These are phyloP conservation scores for Drosophila quinaria DNA, from an alignment of 2,888 invertebrate genomes.

Conservation along the genomic window DNA sequence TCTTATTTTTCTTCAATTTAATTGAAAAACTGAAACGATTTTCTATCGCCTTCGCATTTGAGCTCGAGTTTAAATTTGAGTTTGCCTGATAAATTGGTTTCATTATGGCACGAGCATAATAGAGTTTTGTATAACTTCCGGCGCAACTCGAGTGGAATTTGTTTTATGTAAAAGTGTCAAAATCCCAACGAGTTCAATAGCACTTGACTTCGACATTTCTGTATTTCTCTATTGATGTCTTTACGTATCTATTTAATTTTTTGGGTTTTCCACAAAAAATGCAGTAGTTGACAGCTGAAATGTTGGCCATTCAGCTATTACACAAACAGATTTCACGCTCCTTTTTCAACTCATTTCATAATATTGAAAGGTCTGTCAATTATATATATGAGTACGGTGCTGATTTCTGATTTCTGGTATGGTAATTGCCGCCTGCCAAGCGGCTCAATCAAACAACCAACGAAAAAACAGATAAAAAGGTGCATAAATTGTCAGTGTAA, in stretches of 20 bases:
- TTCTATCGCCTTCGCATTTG: conserved; percentile 39
- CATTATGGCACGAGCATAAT: conserved; percentile 68
- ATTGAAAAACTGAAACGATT: conserved; percentile 71
- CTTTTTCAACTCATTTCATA: conserved; percentile 65
- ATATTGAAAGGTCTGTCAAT: conserved; percentile 79
- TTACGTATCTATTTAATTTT: conserved; percentile 51
- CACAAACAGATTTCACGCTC: conserved; percentile 55
- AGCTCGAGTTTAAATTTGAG: background rate
- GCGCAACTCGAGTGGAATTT: conserved; percentile 49
- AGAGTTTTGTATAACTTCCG: conserved; percentile 70
- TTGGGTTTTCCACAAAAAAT: conserved; percentile 45
- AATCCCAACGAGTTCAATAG: conserved; percentile 53
- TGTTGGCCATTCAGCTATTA: conserved; percentile 60
- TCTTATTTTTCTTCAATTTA: conserved; percentile 50
- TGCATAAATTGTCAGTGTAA: conserved; percentile 29
- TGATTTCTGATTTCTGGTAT: conserved; percentile 65
- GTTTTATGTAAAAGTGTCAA: conserved; percentile 60
- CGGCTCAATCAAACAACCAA: conserved; percentile 52
- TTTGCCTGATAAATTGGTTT: conserved; percentile 72
- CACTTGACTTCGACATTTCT: conserved; percentile 67
- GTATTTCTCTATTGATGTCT: conserved; percentile 34
- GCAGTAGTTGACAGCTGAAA: conserved; percentile 76
- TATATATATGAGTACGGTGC: conserved; percentile 44
- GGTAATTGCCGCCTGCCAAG: conserved; percentile 71
- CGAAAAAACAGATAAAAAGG: conserved; percentile 7